These are phyloP conservation scores for Drosophila navojoa DNA, from an alignment of 1,140 invertebrate genomes.

Conservation along the genomic window DNA sequence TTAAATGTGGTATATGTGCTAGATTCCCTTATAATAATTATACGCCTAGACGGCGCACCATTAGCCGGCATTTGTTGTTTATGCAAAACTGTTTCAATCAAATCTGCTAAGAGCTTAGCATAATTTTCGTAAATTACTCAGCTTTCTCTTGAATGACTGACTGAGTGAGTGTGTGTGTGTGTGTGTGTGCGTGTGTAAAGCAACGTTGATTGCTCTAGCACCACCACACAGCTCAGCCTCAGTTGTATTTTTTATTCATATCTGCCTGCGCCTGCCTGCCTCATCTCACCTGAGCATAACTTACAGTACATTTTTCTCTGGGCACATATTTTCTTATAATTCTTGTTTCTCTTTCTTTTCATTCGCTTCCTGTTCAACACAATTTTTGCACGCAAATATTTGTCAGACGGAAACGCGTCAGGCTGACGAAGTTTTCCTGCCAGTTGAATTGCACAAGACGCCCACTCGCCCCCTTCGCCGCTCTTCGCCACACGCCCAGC, in stretches of 20 bases:
- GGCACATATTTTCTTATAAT: not conserved
- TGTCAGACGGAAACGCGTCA: conserved; percentile 42
- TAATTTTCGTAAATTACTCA: conserved; percentile 27
- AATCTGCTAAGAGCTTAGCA: conserved; percentile 6
- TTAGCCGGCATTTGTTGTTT: conserved; percentile 5
- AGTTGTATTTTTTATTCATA: conserved; percentile 3
- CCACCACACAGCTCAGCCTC: not conserved
- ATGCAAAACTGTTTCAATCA: conserved; percentile 11
- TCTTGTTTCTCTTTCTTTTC: not conserved
- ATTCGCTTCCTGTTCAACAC: conserved; percentile 6
- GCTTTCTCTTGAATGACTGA: too few relatives aligned
- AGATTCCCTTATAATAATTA: not conserved
- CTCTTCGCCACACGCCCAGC: conserved; percentile 20
- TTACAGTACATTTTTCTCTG: not conserved
- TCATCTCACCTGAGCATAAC: conserved; percentile 19
- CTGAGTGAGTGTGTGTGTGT: not conserved
- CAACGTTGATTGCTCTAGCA: conserved; percentile 39
- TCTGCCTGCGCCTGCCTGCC: not conserved
- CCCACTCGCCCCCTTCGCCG: not conserved
- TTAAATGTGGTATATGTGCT: not conserved
- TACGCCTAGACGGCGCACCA: not conserved
- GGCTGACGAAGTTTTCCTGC: conserved; percentile 53
- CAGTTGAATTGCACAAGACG: conserved; percentile 47
- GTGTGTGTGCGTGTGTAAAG: conserved; percentile 1
- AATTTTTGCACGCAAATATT: conserved; percentile 55